Percentiles rank a stretch among this genome's conserved stretches.
These are phyloP conservation scores for Oncorhynchus kisutch DNA, from an alignment of 2,113 vertebrate genomes.

Conservation along the genomic window DNA sequence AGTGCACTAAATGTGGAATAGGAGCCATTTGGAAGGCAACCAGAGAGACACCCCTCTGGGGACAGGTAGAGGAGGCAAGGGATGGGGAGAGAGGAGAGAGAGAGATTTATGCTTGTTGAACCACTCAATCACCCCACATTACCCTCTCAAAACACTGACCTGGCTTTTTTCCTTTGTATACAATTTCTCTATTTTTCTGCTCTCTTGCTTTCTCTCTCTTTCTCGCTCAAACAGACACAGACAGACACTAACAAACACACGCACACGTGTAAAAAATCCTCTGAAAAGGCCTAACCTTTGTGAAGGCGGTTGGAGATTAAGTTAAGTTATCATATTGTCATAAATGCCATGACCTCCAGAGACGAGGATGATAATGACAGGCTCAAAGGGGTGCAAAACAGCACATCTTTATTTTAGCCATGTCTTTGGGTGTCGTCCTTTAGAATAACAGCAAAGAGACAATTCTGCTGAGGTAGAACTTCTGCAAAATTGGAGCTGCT, in stretches of 20 bases:
- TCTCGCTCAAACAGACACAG: neutral
- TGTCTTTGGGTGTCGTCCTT: neutral
- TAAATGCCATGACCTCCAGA: conserved; percentile 23
- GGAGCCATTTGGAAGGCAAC: no score
- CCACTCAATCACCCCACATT: conserved; percentile 64
- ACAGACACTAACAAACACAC: neutral
- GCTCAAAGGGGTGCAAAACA: neutral
- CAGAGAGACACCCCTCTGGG: conserved; percentile 18
- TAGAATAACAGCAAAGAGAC: neutral
- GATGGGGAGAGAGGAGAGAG: conserved; percentile 3
- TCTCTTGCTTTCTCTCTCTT: no score
- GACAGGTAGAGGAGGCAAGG: conserved; percentile 36
- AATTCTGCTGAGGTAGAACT: neutral
- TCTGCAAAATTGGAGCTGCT: neutral
- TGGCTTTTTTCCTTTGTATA: conserved; percentile 9
- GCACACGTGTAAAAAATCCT: neutral
- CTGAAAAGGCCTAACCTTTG: neutral
- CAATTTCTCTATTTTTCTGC: neutral
- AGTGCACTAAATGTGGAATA: no score
- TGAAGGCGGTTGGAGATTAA: neutral
- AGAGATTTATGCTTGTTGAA: conserved; percentile 58
- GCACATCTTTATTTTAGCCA: neutral
- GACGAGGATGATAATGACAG: conserved; percentile 5
- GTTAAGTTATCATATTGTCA: conserved; percentile 18
- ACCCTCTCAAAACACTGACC: conserved; percentile 49